A percentile compares a stretch with the other conserved stretches of the same genome.
These are phyloP conservation scores for Micromesistius poutassou DNA, from an alignment of 2,797 vertebrate genomes.

Conservation along the genomic window DNA sequence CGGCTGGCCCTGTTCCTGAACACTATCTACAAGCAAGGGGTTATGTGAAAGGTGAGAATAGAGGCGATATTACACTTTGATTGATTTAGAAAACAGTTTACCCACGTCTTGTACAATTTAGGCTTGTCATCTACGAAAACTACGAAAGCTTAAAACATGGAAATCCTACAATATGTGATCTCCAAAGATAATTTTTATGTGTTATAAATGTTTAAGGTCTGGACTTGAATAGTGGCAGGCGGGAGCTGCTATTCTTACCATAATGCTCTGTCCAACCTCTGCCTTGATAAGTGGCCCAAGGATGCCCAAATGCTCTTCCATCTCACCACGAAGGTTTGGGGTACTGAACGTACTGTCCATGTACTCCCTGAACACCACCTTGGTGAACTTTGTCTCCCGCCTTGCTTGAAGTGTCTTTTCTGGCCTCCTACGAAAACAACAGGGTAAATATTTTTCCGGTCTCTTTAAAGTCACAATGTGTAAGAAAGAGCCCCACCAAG, in stretches of 20 bases:
- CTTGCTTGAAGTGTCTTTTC: conserved; percentile 54
- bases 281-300: conserved; percentile 91
- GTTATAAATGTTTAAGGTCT: neutral
- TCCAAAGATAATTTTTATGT: neutral
- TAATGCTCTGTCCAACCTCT: conserved; percentile 87
- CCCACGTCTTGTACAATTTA: neutral
- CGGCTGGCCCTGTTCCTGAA: conserved; percentile 89
- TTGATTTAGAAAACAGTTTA: neutral
- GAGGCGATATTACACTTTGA: neutral
- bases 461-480: neutral
- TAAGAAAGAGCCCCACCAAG: too few species aligned
- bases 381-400: conserved; percentile 74
- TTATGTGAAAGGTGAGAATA: neutral
- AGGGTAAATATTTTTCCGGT: neutral
- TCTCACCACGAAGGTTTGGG: conserved; percentile 78
- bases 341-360: conserved; percentile 80
- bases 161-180: neutral
- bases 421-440: conserved; percentile 53
- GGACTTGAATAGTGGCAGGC: neutral
- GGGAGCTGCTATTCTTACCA: conserved; percentile 69
- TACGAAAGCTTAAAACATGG: neutral
- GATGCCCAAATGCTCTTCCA: conserved; percentile 89
- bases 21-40: conserved; percentile 73
- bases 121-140: neutral
- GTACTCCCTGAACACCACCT: conserved; percentile 87